A percentile compares a stretch with the other conserved stretches of the same genome.
Conservation (phyloP, 2,888 invertebrate genomes). For the Aethes cnicana region DNA sequence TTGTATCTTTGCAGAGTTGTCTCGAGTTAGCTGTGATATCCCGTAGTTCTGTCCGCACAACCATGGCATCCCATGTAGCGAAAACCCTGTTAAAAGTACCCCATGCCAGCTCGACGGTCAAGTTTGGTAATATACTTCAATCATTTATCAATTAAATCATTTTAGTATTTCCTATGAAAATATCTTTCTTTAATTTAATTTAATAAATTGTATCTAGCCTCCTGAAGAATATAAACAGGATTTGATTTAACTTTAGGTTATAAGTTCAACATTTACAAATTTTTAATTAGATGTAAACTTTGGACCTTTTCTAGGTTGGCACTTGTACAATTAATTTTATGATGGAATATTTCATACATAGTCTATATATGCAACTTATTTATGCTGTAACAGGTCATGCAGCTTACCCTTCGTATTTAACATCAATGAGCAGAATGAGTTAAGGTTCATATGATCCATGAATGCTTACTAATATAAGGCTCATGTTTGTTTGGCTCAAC, state of each 20-base stretch:
- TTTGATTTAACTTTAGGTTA: not conserved
- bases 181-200: too few relatives aligned
- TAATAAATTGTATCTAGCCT: too few relatives aligned
- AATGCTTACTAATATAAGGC: too few relatives aligned
- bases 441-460: too few relatives aligned
- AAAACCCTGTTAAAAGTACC: slow-evolving; percentile 69
- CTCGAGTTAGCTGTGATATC: slow-evolving; percentile 39
- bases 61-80: slow-evolving; percentile 74
- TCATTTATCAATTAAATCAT: slow-evolving; percentile 19
- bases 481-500: too few relatives aligned
- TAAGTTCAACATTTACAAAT: not conserved
- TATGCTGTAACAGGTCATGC: slow-evolving; percentile 2
- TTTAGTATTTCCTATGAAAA: not conserved
- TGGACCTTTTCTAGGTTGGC: slow-evolving; percentile 60
- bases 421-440: not conserved
- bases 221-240: not conserved
- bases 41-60: slow-evolving; percentile 40
- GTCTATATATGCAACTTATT: not conserved
- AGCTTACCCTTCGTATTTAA: not conserved
- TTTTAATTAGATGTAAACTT: slow-evolving; percentile 50
- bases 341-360: slow-evolving; percentile 27
- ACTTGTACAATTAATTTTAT: slow-evolving; percentile 46
- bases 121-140: slow-evolving; percentile 62
- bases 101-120: slow-evolving; percentile 61
- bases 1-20: slow-evolving; percentile 45